Evolutionary conservation across 2,113 vertebrate species (phyloP).

Genomic region (Galeopterus variegatus): DNA sequence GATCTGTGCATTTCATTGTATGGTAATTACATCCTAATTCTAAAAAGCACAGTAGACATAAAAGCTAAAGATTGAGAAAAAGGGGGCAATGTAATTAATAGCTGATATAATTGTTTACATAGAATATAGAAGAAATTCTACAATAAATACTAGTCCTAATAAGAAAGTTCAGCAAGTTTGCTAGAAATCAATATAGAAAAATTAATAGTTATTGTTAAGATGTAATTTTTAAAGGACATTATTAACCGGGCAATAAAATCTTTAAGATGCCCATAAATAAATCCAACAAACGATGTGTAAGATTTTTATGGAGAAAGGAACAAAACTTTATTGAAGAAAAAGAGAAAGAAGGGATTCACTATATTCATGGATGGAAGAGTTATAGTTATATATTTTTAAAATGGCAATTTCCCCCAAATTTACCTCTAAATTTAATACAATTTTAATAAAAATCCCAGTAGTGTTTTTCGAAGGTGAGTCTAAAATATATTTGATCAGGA

Average conservation of each 20-base stretch:
- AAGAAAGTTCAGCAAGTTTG: slow-evolving; percentile 61
- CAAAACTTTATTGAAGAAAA: slow-evolving; percentile 66
- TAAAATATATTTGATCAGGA: background rate
- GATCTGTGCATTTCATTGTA: background rate
- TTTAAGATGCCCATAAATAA: slow-evolving; percentile 76
- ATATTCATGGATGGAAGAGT: slow-evolving; percentile 4
- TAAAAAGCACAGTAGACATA: background rate
- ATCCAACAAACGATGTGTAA: slow-evolving; percentile 68
- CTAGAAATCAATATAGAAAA: slow-evolving; percentile 77
- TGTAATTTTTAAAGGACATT: slow-evolving; percentile 72
- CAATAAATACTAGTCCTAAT: slow-evolving; percentile 68
- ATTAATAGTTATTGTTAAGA: slow-evolving; percentile 77
- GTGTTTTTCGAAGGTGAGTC: slow-evolving; percentile 44
- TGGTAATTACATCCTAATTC: background rate
- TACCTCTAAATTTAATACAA: slow-evolving; percentile 51
- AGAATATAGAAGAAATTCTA: slow-evolving; percentile 47
- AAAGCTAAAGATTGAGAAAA: background rate
- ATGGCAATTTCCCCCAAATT: slow-evolving; percentile 4
- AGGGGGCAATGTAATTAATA: background rate
- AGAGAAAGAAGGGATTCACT: slow-evolving; percentile 59
- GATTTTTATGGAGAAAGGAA: slow-evolving; percentile 69
- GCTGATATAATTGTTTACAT: background rate
- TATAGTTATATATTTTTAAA: slow-evolving; percentile 39
- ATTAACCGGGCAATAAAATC: slow-evolving; percentile 73
- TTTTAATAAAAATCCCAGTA: slow-evolving; percentile 53